A percentile compares a stretch with the other conserved stretches of the same genome.
These are phyloP conservation scores for Linyphia triangularis DNA, from an alignment of 2,888 invertebrate species.

Conservation along the genomic window DNA sequence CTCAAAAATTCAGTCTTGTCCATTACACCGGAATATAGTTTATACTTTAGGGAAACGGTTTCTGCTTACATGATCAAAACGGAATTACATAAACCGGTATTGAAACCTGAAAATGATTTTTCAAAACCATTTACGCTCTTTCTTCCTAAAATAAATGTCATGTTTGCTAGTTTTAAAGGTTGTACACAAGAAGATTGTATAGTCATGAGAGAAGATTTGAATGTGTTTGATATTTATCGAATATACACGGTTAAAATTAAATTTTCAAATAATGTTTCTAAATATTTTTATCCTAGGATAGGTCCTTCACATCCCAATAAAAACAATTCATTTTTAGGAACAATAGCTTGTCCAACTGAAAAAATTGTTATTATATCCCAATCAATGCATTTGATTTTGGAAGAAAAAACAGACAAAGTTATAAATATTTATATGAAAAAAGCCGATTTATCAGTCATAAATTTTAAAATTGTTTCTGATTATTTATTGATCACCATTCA, in stretches of 20 bases:
- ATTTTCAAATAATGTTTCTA: not conserved
- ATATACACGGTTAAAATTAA: slow-evolving; percentile 51
- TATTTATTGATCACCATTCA: slow-evolving; percentile 18
- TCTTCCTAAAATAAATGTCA: slow-evolving; percentile 28
- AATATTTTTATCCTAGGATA: not conserved
- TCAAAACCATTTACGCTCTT: slow-evolving; percentile 21
- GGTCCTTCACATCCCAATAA: not conserved
- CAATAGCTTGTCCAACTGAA: not conserved
- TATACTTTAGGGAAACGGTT: slow-evolving; percentile 34
- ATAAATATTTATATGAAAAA: slow-evolving; percentile 31
- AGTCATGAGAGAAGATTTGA: not conserved
- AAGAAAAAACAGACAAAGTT: not conserved
- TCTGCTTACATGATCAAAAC: slow-evolving; percentile 17
- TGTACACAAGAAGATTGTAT: slow-evolving; percentile 61
- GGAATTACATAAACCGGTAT: not conserved
- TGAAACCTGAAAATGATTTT: not conserved
- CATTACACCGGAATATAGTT: slow-evolving; percentile 29
- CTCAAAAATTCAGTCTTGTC: slow-evolving; percentile 45
- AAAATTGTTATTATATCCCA: slow-evolving; percentile 26
- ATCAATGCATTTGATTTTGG: slow-evolving; percentile 37
- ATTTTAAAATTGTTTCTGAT: not conserved
- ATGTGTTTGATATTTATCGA: slow-evolving; percentile 25
- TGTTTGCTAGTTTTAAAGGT: slow-evolving; percentile 44
- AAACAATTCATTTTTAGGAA: slow-evolving; percentile 29
- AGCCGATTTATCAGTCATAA: slow-evolving; percentile 6